Percentiles rank a stretch among this genome's conserved stretches.
These are phyloP conservation scores for Helleia helle DNA, from an alignment of 2,888 invertebrate species.

Conservation along the genomic window DNA sequence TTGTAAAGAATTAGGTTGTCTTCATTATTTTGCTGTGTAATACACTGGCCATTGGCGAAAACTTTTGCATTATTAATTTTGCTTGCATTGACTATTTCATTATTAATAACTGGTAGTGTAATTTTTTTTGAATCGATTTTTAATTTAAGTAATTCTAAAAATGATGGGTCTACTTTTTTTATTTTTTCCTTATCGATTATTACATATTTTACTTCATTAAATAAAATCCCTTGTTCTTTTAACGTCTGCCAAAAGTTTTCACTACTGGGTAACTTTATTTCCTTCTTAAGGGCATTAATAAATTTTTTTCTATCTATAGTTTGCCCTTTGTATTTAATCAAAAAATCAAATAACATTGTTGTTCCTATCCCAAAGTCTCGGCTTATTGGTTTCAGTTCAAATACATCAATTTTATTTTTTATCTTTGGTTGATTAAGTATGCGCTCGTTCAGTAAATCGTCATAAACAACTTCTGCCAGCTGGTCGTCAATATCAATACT, in stretches of 20 bases:
- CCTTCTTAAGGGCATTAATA: neutral
- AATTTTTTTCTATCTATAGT: neutral
- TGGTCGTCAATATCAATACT: conserved; percentile 2
- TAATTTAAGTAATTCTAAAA: neutral
- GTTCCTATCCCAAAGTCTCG: conserved; percentile 6
- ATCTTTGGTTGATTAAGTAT: conserved; percentile 2
- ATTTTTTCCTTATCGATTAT: conserved; percentile 2
- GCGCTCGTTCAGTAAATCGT: neutral
- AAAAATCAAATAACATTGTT: neutral
- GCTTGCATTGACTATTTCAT: neutral
- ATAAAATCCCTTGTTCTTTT: conserved; percentile 1
- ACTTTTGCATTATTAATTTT: neutral
- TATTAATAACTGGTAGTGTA: neutral
- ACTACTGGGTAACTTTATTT: neutral
- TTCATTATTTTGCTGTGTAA: conserved; percentile 1
- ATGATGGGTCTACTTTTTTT: conserved; percentile 5
- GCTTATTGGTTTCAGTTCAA: conserved; percentile 2
- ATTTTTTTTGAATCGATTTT: neutral
- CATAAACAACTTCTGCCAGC: conserved; percentile 5
- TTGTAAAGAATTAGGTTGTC: neutral
- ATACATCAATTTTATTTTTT: neutral
- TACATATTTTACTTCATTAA: conserved; percentile 2
- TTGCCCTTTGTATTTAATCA: neutral
- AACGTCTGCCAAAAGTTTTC: conserved; percentile 5
- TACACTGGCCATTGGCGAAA: neutral